These are phyloP conservation scores for Holothuria glaberrima DNA, from an alignment of 35 echinoderm and acorn worm species.

Conservation along the genomic window DNA sequence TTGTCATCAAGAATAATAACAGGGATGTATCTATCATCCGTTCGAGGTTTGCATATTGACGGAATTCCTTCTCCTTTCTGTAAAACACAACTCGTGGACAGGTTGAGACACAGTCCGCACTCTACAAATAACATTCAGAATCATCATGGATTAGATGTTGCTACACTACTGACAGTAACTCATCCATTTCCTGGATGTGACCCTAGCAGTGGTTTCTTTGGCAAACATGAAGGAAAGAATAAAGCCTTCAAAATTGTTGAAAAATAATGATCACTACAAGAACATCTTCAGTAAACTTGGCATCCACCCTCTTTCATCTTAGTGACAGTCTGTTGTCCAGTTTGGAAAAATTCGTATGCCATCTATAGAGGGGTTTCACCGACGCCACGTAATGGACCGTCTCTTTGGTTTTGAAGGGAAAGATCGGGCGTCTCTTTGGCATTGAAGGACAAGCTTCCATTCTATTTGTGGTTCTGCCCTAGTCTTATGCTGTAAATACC, in stretches of 20 bases:
- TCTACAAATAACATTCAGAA: conserved; percentile 22
- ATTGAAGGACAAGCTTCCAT: no score
- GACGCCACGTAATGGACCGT: no score
- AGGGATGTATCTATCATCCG: conserved; percentile 73
- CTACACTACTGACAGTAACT: conserved; percentile 38
- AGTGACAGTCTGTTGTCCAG: conserved; percentile 26
- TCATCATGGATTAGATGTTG: conserved; percentile 51
- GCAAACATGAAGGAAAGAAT: conserved; percentile 74
- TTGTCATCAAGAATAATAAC: conserved; percentile 61
- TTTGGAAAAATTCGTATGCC: conserved; percentile 62
- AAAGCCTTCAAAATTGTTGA: conserved; percentile 54
- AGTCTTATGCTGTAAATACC: no score
- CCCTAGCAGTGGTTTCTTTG: conserved; percentile 62
- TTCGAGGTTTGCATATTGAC: neutral
- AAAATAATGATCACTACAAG: neutral
- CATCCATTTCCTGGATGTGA: conserved; percentile 74
- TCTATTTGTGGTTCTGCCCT: no score
- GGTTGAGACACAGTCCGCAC: conserved; percentile 69
- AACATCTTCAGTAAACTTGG: conserved; percentile 57
- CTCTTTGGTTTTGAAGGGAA: no score
- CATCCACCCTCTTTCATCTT: conserved; percentile 8
- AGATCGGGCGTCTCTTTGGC: no score
- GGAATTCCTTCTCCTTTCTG: neutral
- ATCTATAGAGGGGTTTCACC: no score
- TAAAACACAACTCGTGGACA: conserved; percentile 64